phyloP scores from a whole-genome alignment of 2,888 invertebrate species.

The Xestia xanthographa region DNA sequence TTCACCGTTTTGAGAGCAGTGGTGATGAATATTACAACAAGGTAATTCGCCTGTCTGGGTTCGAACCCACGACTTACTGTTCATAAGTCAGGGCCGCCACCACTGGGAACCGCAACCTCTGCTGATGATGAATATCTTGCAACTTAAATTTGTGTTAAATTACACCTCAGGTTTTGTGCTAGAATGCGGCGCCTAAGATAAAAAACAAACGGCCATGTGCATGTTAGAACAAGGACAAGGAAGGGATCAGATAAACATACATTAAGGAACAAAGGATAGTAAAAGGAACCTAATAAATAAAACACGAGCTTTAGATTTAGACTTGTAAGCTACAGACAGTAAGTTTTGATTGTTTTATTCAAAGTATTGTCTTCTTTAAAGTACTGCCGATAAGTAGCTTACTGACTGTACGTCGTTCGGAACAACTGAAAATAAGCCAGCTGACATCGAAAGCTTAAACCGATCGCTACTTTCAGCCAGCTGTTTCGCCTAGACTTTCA shows the following conservation, averaged over 20 bases:
- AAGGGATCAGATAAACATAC: not conserved
- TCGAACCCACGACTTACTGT: no score
- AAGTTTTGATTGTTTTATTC: slow-evolving; percentile 5
- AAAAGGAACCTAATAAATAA: not conserved
- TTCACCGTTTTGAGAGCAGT: no score
- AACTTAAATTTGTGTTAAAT: no score
- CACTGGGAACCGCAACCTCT: no score
- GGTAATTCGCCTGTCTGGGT: no score
- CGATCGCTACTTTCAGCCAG: not conserved
- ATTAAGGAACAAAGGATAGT: not conserved
- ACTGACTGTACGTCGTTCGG: slow-evolving; percentile 7
- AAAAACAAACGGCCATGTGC: not conserved
- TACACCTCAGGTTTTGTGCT: no score
- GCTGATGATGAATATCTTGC: no score
- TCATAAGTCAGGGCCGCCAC: no score
- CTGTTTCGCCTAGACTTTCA: not conserved
- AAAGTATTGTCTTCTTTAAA: not conserved
- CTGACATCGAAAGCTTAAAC: not conserved
- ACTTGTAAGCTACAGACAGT: not conserved
- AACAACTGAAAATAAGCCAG: slow-evolving; percentile 11
- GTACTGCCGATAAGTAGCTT: slow-evolving; percentile 31
- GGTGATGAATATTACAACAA: no score
- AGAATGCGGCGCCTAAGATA: no score
- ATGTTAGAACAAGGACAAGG: no score
- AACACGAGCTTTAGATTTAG: not conserved